phyloP scores from a whole-genome alignment of 2,797 vertebrate genomes.

The Podargus strigoides region DNA sequence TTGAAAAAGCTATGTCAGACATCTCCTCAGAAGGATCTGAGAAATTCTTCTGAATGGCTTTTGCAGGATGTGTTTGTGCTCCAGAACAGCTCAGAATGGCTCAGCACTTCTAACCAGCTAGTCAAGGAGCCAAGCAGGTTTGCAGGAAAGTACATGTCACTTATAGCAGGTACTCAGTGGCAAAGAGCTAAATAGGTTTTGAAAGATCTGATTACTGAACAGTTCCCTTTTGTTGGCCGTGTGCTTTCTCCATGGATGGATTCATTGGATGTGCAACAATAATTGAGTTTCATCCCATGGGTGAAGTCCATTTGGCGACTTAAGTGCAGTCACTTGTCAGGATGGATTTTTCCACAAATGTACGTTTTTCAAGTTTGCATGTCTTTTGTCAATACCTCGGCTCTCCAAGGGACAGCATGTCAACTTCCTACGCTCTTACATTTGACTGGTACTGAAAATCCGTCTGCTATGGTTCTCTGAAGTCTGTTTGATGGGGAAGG shows the following conservation, averaged over 20 bases:
- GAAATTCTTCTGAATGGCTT: not conserved
- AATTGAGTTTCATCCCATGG: conserved; percentile 85
- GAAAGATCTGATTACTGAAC: conserved; percentile 89
- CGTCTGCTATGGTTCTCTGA: conserved; percentile 57
- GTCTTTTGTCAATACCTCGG: conserved; percentile 66
- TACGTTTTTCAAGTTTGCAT: conserved; percentile 82
- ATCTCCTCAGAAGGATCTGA: not conserved
- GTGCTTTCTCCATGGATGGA: conserved; percentile 81
- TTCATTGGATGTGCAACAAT: conserved; percentile 82
- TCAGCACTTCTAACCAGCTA: conserved; percentile 77
- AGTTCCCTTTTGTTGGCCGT: conserved; percentile 73
- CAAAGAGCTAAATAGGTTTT: conserved; percentile 85
- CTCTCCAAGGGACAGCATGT: conserved; percentile 66
- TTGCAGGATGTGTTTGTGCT: not conserved
- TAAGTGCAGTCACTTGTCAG: conserved; percentile 91
- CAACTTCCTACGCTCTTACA: conserved; percentile 62
- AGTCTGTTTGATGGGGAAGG: conserved; percentile 61
- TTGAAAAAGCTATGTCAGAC: not conserved
- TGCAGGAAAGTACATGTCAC: conserved; percentile 80
- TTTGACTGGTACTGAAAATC: conserved; percentile 72
- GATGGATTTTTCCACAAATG: conserved; percentile 82
- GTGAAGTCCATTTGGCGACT: conserved; percentile 82
- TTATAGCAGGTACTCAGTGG: conserved; percentile 81
- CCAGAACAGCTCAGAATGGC: conserved; percentile 49
- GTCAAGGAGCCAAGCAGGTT: conserved; percentile 74